Conservation (phyloP, 1,140 invertebrate species). For the Mizuhopecten yessoensis region DNA sequence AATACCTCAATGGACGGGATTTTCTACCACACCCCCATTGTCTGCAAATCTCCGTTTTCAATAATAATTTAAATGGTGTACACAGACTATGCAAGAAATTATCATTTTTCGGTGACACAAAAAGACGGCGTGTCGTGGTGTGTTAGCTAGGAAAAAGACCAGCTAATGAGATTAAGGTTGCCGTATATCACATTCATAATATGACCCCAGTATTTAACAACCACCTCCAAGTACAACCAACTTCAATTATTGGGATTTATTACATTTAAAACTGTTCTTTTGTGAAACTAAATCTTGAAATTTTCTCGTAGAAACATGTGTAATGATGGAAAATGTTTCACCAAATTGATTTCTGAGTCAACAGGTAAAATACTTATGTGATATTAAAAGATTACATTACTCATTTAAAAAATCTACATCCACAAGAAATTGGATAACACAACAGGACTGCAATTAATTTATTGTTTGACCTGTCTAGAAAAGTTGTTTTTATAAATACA, state of each 20-base stretch:
- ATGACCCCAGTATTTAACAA: background rate
- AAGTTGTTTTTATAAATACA: background rate
- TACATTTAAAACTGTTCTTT: background rate
- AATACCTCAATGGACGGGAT: background rate
- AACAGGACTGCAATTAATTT: background rate
- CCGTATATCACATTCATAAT: background rate
- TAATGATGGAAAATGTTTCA: background rate
- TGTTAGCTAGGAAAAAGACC: background rate
- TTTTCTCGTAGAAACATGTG: background rate
- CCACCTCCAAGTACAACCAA: background rate
- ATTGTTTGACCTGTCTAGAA: background rate
- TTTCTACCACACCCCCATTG: background rate
- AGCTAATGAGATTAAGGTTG: background rate
- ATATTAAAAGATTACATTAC: slow-evolving; percentile 11
- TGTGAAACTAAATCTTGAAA: background rate
- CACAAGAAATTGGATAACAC: background rate
- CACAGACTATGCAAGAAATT: background rate
- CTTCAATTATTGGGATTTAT: slow-evolving; percentile 3
- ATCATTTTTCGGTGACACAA: slow-evolving; percentile 13
- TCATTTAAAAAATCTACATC: background rate
- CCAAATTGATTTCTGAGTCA: slow-evolving; percentile 9
- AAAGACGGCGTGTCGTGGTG: background rate
- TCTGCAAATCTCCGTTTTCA: background rate
- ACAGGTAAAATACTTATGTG: background rate
- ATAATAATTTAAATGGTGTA: slow-evolving; percentile 11